Conservation (phyloP, 2,888 invertebrate genomes). For the Drosophila flavopinicola region DNA sequence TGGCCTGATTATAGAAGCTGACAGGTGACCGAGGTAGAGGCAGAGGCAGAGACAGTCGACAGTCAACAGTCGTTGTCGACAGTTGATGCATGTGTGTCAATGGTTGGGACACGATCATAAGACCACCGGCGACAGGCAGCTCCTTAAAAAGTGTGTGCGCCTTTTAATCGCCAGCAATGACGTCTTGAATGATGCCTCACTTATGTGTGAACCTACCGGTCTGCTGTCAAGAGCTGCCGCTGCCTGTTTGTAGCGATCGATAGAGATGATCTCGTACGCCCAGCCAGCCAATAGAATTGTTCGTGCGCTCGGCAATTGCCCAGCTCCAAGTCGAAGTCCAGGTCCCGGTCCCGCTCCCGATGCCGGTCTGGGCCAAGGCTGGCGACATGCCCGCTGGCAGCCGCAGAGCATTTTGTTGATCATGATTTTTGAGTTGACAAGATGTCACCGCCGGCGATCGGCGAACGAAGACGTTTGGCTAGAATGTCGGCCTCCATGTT, state of each 20-base stretch:
- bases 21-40: constrained; percentile 56
- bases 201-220: constrained; percentile 79
- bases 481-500: constrained; percentile 74
- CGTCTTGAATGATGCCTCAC: constrained; percentile 77
- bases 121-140: constrained; percentile 64
- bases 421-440: constrained; percentile 80
- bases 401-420: constrained; percentile 71
- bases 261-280: constrained; percentile 67
- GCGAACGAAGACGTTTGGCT: constrained; percentile 39
- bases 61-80: too few species aligned
- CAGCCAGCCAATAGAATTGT: constrained; percentile 69
- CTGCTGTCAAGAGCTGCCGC: constrained; percentile 76
- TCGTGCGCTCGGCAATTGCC: constrained; percentile 39
- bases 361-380: constrained; percentile 9
- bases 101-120: constrained; percentile 43
- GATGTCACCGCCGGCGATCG: constrained; percentile 76
- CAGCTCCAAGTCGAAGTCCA: neutral
- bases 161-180: constrained; percentile 75
- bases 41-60: constrained; percentile 5
- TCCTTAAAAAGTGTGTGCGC: constrained; percentile 67
- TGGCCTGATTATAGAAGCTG: constrained; percentile 66
- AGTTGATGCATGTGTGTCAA: constrained; percentile 44
- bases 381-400: constrained; percentile 14
- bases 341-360: neutral
- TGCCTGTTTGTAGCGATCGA: constrained; percentile 74